Conservation (phyloP, 2,113 vertebrate species). For the Aythya baeri region DNA sequence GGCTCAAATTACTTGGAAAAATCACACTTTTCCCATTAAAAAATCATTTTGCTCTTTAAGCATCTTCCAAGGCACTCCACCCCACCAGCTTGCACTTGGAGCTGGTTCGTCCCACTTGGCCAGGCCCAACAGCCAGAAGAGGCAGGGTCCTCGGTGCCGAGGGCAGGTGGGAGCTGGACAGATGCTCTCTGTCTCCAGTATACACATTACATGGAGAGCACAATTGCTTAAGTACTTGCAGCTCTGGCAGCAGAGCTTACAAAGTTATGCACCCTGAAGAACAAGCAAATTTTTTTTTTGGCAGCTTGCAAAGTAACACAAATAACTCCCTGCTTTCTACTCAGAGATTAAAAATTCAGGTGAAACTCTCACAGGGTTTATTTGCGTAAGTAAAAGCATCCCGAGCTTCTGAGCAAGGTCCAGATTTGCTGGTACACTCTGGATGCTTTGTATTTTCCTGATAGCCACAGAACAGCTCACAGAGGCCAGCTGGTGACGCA, state of each 20-base stretch:
- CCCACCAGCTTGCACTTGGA: slow-evolving; percentile 8
- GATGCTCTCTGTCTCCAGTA: neutral
- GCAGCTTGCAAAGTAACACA: neutral
- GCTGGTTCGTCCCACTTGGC: neutral
- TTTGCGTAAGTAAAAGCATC: neutral
- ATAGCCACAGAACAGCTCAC: neutral
- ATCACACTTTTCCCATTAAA: slow-evolving; percentile 63
- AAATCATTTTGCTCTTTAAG: slow-evolving; percentile 39
- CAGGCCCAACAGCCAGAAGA: neutral
- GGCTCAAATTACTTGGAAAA: slow-evolving; percentile 60
- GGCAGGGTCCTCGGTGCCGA: neutral
- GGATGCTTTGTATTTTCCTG: neutral
- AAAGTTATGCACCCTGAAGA: neutral
- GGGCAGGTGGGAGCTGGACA: neutral
- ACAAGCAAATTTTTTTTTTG: neutral
- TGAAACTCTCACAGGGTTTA: neutral
- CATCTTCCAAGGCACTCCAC: slow-evolving; percentile 34
- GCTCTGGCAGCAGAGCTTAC: neutral
- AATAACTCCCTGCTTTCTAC: neutral
- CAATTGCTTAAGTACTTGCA: neutral
- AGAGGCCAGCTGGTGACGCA: neutral
- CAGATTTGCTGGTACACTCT: neutral
- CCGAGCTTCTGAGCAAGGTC: neutral
- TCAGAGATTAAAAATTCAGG: neutral
- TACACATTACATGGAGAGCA: neutral